Evolutionary conservation across 2,113 vertebrate genomes (phyloP).

Genomic region (Oostethus manadensis): DNA sequence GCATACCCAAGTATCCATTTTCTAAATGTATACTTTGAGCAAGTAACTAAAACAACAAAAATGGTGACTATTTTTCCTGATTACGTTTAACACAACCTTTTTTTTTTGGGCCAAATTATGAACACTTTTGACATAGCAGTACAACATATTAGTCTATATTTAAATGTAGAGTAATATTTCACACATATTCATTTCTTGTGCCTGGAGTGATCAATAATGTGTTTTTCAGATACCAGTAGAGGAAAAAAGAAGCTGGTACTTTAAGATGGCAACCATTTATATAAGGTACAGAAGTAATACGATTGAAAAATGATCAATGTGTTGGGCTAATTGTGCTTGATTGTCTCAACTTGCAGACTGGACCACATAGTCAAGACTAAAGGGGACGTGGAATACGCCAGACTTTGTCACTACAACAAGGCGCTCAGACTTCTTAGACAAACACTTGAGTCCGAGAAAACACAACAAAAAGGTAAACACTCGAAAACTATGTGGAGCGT

Average conservation of each 20-base stretch:
- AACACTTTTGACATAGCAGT: too few relatives aligned
- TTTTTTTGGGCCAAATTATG: too few relatives aligned
- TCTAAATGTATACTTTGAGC: neutral
- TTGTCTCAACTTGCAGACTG: slow-evolving; percentile 59
- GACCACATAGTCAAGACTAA: slow-evolving; percentile 74
- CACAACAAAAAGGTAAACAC: slow-evolving; percentile 69
- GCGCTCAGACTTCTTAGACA: slow-evolving; percentile 74
- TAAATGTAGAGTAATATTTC: neutral
- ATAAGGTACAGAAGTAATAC: slow-evolving; percentile 69
- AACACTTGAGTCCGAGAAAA: slow-evolving; percentile 71
- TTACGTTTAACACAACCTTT: too few relatives aligned
- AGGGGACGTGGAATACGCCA: slow-evolving; percentile 68
- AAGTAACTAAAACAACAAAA: neutral
- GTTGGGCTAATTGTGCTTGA: neutral
- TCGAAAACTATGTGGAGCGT: neutral
- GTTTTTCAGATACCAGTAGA: slow-evolving; percentile 74
- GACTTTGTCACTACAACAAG: slow-evolving; percentile 75
- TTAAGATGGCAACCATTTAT: slow-evolving; percentile 84
- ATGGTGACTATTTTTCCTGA: too few relatives aligned
- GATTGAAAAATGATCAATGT: neutral
- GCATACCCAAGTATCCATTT: neutral
- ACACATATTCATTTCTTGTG: neutral
- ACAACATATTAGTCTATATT: too few relatives aligned
- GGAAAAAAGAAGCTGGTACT: slow-evolving; percentile 84
- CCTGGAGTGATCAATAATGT: neutral